Evolutionary conservation across 2,888 invertebrate genomes (phyloP).

Genomic region (Alentia gelatinosa): DNA sequence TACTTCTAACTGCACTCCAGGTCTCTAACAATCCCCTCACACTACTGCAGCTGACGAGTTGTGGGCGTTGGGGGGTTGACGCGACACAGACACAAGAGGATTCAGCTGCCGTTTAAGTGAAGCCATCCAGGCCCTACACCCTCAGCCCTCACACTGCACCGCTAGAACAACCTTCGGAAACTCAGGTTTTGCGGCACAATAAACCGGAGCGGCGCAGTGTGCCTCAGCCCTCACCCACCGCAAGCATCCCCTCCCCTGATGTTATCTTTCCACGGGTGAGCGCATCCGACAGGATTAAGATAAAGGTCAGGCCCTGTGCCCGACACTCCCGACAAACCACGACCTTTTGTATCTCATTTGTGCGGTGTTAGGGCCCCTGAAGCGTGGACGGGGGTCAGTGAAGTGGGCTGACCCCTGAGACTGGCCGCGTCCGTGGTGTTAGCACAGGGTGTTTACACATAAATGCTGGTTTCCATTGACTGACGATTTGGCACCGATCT

Average conservation of each 20-base stretch:
- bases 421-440: not conserved
- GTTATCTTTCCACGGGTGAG: conserved; percentile 20
- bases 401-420: conserved; percentile 1
- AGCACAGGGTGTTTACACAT: not conserved
- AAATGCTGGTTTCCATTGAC: not conserved
- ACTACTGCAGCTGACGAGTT: too few relatives aligned
- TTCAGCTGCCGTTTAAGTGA: not conserved
- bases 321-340: not conserved
- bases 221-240: not conserved
- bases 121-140: too few relatives aligned
- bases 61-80: not conserved
- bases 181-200: too few relatives aligned
- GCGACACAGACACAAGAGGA: not conserved
- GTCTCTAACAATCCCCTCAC: too few relatives aligned
- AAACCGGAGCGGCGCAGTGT: too few relatives aligned
- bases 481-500: too few relatives aligned
- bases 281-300: conserved; percentile 3
- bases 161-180: too few relatives aligned
- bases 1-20: too few relatives aligned
- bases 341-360: conserved; percentile 6
- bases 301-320: not conserved
- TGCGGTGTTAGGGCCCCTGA: not conserved
- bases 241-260: not conserved
- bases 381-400: not conserved
- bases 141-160: too few relatives aligned